phyloP scores from a whole-genome alignment of 2,888 invertebrate genomes.

The Mythimna loreyi region DNA sequence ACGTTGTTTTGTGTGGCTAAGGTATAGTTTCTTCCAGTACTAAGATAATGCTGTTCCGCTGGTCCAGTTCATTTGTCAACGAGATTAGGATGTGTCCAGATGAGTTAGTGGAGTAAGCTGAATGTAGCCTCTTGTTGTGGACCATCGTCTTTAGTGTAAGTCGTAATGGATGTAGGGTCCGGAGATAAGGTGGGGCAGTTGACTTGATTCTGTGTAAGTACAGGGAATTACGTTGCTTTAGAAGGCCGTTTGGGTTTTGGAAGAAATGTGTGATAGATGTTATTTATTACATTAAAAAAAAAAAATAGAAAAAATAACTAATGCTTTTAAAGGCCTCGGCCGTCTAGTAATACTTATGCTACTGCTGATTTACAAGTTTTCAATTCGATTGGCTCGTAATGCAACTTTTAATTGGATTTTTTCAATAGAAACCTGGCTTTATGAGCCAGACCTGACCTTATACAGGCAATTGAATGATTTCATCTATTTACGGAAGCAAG shows the following conservation, averaged over 20 bases:
- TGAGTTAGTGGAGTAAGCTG: constrained; percentile 64
- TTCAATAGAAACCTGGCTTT: too few relatives aligned
- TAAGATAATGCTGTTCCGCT: constrained; percentile 68
- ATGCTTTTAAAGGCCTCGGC: too few relatives aligned
- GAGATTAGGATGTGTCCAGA: constrained; percentile 69
- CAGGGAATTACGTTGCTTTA: constrained; percentile 19
- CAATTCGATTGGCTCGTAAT: too few relatives aligned
- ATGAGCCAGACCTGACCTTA: too few relatives aligned
- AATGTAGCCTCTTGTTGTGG: constrained; percentile 60
- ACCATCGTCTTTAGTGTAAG: constrained; percentile 61
- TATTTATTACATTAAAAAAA: neutral
- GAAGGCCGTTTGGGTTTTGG: neutral
- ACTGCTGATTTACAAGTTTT: too few relatives aligned
- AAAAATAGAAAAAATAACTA: too few relatives aligned
- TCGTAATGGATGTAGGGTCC: constrained; percentile 63
- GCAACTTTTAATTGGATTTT: too few relatives aligned
- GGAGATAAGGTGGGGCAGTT: constrained; percentile 54
- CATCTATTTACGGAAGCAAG: too few relatives aligned
- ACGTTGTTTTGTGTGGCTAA: constrained; percentile 20
- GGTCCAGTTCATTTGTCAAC: constrained; percentile 72
- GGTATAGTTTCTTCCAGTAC: constrained; percentile 61
- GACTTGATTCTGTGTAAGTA: constrained; percentile 33
- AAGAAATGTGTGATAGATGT: neutral
- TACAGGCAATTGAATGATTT: too few relatives aligned
- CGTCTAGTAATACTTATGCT: too few relatives aligned